These are phyloP conservation scores for Petrolisthes cinctipes DNA, from an alignment of 2,888 invertebrate species.

Conservation along the genomic window DNA sequence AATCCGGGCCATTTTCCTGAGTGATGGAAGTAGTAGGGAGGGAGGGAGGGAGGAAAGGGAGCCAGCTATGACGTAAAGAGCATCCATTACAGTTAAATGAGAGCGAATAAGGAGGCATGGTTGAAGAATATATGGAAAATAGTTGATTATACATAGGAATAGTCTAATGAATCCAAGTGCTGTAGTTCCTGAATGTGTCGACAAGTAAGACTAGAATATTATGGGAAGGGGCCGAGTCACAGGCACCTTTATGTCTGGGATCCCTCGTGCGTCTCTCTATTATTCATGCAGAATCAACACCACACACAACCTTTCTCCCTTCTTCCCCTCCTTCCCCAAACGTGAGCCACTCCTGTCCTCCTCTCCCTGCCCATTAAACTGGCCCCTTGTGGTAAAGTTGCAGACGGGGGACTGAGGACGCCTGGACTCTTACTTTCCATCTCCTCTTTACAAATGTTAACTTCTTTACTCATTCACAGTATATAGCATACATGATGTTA, in stretches of 20 bases:
- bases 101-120: no score
- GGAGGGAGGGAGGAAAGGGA: neutral
- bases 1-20: slow-evolving; percentile 16
- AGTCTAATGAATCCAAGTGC: neutral
- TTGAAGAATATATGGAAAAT: no score
- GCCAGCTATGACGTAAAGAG: neutral
- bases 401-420: neutral
- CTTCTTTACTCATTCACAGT: no score
- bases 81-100: neutral
- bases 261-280: neutral
- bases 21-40: neutral
- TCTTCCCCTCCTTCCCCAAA: neutral
- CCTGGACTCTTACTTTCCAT: no score
- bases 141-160: no score
- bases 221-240: no score
- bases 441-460: no score
- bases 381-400: slow-evolving; percentile 39
- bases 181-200: neutral
- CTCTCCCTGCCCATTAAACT: neutral
- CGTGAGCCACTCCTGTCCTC: neutral
- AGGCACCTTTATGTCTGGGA: neutral
- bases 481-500: no score
- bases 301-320: neutral
- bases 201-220: no score
- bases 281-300: slow-evolving; percentile 11